Evolutionary conservation across 2,888 invertebrate genomes (phyloP).

Genomic region (Oscheius sp.): DNA sequence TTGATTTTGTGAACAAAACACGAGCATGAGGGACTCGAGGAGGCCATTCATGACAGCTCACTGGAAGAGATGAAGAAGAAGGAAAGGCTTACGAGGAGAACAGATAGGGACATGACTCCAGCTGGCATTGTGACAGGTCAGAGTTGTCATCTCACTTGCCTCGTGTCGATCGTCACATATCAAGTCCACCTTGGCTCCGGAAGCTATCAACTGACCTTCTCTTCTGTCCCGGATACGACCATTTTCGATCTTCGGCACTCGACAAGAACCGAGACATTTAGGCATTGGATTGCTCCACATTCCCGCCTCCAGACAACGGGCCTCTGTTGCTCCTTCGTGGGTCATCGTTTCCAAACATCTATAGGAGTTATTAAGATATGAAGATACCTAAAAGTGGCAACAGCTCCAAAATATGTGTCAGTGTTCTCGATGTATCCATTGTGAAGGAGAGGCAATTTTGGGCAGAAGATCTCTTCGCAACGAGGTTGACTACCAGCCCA

Average conservation of each 20-base stretch:
- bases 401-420: slow-evolving; percentile 85
- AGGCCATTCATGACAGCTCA: slow-evolving; percentile 84
- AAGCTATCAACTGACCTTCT: slow-evolving; percentile 72
- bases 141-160: slow-evolving; percentile 52
- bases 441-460: slow-evolving; percentile 88
- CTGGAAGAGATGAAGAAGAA: too few relatives aligned
- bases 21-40: slow-evolving; percentile 88
- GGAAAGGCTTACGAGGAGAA: slow-evolving; percentile 72
- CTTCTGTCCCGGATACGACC: slow-evolving; percentile 68
- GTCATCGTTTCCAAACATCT: slow-evolving; percentile 82
- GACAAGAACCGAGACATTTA: slow-evolving; percentile 90
- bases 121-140: slow-evolving; percentile 72
- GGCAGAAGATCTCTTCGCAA: slow-evolving; percentile 98
- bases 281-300: slow-evolving; percentile 93
- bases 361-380: slow-evolving; percentile 73
- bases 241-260: slow-evolving; percentile 61
- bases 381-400: slow-evolving; percentile 45
- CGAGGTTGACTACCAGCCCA: slow-evolving; percentile 91
- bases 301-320: slow-evolving; percentile 88
- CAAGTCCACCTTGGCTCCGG: slow-evolving; percentile 80
- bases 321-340: slow-evolving; percentile 73
- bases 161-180: slow-evolving; percentile 80
- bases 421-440: slow-evolving; percentile 87
- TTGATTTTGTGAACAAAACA: slow-evolving; percentile 95
- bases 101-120: slow-evolving; percentile 72